phyloP scores from a whole-genome alignment of 53 echinoderm and acorn worm species.

The Paelopatides confundens region DNA sequence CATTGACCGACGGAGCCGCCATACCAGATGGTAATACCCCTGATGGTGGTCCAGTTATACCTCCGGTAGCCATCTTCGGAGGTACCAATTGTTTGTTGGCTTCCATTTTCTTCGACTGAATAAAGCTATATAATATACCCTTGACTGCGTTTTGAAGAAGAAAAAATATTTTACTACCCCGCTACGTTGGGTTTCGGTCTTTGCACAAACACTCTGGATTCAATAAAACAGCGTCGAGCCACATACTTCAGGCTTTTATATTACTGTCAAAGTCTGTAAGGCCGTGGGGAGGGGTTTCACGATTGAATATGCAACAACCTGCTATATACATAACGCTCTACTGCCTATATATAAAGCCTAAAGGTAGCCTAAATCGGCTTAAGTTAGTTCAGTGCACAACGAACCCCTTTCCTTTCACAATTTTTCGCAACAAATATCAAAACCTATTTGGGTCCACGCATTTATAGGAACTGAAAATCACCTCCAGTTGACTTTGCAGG shows the following conservation, averaged over 20 bases:
- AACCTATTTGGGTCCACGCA: slow-evolving; percentile 5
- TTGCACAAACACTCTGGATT: slow-evolving; percentile 40
- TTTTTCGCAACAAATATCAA: not conserved
- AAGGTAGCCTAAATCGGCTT: slow-evolving; percentile 39
- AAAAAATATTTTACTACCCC: slow-evolving; percentile 21
- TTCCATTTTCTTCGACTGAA: not conserved
- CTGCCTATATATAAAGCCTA: slow-evolving; percentile 7
- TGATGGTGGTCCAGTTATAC: not conserved
- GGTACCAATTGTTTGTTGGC: slow-evolving; percentile 7
- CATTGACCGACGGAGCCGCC: slow-evolving; percentile 43
- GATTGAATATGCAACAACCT: slow-evolving; percentile 19
- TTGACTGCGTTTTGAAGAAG: slow-evolving; percentile 24
- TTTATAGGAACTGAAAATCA: not conserved
- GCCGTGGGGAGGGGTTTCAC: slow-evolving; percentile 23
- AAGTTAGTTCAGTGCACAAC: slow-evolving; percentile 6
- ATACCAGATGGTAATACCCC: not conserved
- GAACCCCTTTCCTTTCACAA: slow-evolving; percentile 25
- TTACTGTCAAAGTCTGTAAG: slow-evolving; percentile 9
- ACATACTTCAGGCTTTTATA: slow-evolving; percentile 37
- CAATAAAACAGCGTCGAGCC: slow-evolving; percentile 6
- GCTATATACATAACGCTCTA: not conserved
- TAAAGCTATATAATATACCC: slow-evolving; percentile 15
- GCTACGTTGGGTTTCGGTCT: slow-evolving; percentile 32
- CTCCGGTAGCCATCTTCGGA: slow-evolving; percentile 37
- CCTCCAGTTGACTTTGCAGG: not conserved